phyloP scores from a whole-genome alignment of 1,140 invertebrate species.

The Campoletis sonorensis region DNA sequence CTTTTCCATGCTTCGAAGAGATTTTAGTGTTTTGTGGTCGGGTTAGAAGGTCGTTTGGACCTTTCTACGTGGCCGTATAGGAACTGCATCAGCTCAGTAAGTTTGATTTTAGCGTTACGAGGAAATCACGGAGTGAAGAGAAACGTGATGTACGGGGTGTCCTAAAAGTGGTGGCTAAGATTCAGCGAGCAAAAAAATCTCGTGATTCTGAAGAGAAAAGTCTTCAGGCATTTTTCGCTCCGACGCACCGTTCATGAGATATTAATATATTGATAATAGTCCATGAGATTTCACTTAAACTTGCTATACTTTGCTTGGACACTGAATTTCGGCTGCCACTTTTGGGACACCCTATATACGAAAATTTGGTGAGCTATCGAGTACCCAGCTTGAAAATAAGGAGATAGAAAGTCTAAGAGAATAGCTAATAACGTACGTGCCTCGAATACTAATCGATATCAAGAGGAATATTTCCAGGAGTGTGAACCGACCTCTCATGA shows the following conservation, averaged over 20 bases:
- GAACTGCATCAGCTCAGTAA: conserved; percentile 41
- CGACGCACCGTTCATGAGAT: too few relatives aligned
- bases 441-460: conserved; percentile 63
- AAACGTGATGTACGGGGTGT: background rate
- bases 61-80: background rate
- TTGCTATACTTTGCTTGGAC: too few relatives aligned
- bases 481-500: background rate
- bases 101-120: conserved; percentile 60
- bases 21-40: background rate
- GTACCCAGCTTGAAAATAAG: background rate
- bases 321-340: too few relatives aligned
- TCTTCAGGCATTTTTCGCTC: too few relatives aligned
- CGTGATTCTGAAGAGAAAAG: too few relatives aligned
- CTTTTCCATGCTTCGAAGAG: background rate
- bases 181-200: conserved; percentile 26
- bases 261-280: too few relatives aligned
- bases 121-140: conserved; percentile 41
- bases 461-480: conserved; percentile 50
- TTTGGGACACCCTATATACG: too few relatives aligned
- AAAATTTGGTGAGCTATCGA: conserved; percentile 28
- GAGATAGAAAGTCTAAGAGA: conserved; percentile 45
- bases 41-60: conserved; percentile 39
- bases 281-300: too few relatives aligned
- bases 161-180: too few relatives aligned
- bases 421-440: conserved; percentile 70